These are phyloP conservation scores for Tenthredo livida DNA, from an alignment of 2,888 invertebrate genomes.

Conservation along the genomic window DNA sequence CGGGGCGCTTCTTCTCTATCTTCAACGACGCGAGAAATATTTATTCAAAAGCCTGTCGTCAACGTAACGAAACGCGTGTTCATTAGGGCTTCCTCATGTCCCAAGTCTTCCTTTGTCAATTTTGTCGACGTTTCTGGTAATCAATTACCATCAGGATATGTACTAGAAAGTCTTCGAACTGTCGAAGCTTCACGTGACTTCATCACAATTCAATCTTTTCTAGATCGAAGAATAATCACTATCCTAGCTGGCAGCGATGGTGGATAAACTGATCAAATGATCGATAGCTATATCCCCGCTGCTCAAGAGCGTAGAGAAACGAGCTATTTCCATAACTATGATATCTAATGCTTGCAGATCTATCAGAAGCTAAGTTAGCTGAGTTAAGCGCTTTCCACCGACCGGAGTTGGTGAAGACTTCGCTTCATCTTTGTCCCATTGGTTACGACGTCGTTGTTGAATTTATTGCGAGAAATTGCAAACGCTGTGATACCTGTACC, in stretches of 20 bases:
- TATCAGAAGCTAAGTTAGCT: slow-evolving; percentile 6
- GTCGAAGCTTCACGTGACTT: background rate
- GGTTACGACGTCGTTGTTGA: background rate
- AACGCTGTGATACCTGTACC: background rate
- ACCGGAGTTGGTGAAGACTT: background rate
- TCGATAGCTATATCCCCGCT: background rate
- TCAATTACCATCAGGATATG: background rate
- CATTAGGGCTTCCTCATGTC: background rate
- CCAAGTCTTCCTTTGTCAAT: background rate
- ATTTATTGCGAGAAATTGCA: slow-evolving; percentile 17
- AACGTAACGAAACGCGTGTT: slow-evolving; percentile 18
- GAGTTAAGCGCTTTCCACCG: background rate
- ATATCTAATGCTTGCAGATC: background rate
- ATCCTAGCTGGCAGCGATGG: background rate
- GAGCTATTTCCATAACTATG: slow-evolving; percentile 2
- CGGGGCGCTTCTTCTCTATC: background rate
- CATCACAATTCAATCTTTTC: background rate
- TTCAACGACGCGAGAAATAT: slow-evolving; percentile 39
- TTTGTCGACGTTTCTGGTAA: background rate
- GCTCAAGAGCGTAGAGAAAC: background rate
- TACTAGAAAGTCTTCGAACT: background rate
- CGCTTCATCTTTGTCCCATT: background rate
- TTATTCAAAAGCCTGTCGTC: slow-evolving; percentile 12
- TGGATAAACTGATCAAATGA: background rate
- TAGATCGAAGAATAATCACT: background rate